Evolutionary conservation across 2,888 invertebrate species (phyloP), one percentile per base, ranked within the genome.

Genomic region (Meganola albula): DNA sequence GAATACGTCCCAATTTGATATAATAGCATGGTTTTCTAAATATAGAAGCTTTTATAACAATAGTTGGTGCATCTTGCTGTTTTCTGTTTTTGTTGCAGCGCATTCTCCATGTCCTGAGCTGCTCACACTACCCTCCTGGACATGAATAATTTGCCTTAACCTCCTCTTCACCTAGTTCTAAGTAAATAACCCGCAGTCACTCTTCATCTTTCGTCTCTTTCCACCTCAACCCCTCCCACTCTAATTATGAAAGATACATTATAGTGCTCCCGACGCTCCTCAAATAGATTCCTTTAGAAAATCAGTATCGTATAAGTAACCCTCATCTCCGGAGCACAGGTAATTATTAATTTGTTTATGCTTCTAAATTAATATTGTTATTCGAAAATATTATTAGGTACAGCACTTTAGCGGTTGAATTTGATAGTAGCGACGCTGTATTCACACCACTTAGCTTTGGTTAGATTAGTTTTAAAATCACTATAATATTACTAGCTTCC

Each of bases 41-140:
- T 33, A 53, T 57, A 59, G 56, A 57, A 41, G 82, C 79, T 80
- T 80, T 50, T 46, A 53, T 65, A 40, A 54, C 23, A 53, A 74
- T 74, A 69, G 73, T 69, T 76, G 66, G 76, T 78, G 84, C 83
- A 84, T 79, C 68, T 71, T 72, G 79, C 74, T 66, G 72, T 79
- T 74, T 80, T 69, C 64, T 73, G 51, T 73, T 83, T n/a, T 67
- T 85, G 83, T 85, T 85, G 80, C 84, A 85, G 84, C 62, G 69
- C 70, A 62, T 70, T 70, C 63, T 67, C 69, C 57, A 68, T 73
- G 68, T 63, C 76, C 63, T 77, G 64, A 68, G 78, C 76, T 59
- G 76, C 59, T 64, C 73, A 53, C 67, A 73, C 16, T 4, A 64
- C 63, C 66, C 63, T 63, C 60, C 64, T 56, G 70, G 74, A 67